These are phyloP conservation scores for Ptycholaimellus sp. DNA, from an alignment of 2,888 invertebrate species.

Conservation along the genomic window DNA sequence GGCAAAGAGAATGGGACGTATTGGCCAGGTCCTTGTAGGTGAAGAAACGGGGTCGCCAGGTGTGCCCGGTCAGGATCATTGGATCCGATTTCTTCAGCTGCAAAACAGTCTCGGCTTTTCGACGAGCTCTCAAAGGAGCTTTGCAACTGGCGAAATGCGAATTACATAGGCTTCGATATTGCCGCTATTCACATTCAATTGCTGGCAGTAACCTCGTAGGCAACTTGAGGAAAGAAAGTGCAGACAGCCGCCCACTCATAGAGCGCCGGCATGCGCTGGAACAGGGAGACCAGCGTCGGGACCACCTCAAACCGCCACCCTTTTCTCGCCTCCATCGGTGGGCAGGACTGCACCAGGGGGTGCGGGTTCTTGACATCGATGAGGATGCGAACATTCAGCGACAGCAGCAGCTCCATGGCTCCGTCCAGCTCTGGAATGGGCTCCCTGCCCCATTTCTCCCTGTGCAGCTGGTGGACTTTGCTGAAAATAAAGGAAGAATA, in stretches of 20 bases:
- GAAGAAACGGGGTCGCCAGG: constrained; percentile 44
- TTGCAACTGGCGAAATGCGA: too few relatives aligned
- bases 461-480: too few relatives aligned
- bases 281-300: constrained; percentile 36
- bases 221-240: constrained; percentile 41
- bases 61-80: constrained; percentile 44
- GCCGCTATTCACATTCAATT: constrained; percentile 7
- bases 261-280: constrained; percentile 38
- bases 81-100: constrained; percentile 31
- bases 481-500: not conserved
- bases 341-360: not conserved
- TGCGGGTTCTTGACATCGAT: constrained; percentile 43
- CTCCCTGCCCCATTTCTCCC: too few relatives aligned
- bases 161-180: too few relatives aligned
- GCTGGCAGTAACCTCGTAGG: constrained; percentile 15
- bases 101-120: too few relatives aligned
- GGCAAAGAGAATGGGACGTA: too few relatives aligned
- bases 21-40: constrained; percentile 32
- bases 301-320: constrained; percentile 16
- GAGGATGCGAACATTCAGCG: constrained; percentile 42
- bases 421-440: constrained; percentile 43
- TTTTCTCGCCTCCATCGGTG: not conserved
- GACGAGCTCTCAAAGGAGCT: too few relatives aligned
- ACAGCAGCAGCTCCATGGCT: constrained; percentile 40
- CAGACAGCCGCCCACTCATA: constrained; percentile 43